phyloP scores from a whole-genome alignment of 2,113 vertebrate species.

The Zeus faber region DNA sequence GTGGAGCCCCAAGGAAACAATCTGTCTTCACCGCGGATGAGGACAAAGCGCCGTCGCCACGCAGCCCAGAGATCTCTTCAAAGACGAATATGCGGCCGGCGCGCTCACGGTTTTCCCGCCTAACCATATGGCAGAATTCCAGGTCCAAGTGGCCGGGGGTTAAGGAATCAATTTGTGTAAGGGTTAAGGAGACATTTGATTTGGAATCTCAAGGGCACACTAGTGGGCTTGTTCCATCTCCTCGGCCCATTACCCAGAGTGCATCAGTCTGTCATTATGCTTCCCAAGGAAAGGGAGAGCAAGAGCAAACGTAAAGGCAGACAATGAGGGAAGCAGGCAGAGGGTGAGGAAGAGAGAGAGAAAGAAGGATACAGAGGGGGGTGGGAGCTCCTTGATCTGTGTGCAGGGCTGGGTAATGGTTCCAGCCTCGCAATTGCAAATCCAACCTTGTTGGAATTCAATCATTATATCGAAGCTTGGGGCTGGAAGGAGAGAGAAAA shows the following conservation, averaged over 20 bases:
- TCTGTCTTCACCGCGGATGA: slow-evolving; percentile 9
- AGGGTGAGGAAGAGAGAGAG: slow-evolving; percentile 6
- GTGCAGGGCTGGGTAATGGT: slow-evolving; percentile 23
- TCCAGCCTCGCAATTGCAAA: slow-evolving; percentile 41
- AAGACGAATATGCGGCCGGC: slow-evolving; percentile 38
- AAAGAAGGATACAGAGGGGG: slow-evolving; percentile 11
- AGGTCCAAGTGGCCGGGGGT: slow-evolving; percentile 27
- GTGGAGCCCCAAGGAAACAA: slow-evolving; percentile 36
- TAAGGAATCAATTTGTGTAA: slow-evolving; percentile 56
- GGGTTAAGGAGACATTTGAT: slow-evolving; percentile 59
- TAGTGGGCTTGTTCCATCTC: slow-evolving; percentile 37
- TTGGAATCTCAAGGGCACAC: slow-evolving; percentile 57
- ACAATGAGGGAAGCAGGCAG: slow-evolving; percentile 4
- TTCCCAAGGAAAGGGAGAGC: slow-evolving; percentile 16
- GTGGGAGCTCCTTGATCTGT: slow-evolving; percentile 9
- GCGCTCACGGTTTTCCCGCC: no score
- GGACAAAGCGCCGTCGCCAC: background rate
- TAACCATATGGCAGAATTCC: slow-evolving; percentile 32
- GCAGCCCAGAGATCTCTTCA: slow-evolving; percentile 9
- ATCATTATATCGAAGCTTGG: slow-evolving; percentile 36
- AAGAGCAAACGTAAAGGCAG: background rate
- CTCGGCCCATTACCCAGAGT: slow-evolving; percentile 58
- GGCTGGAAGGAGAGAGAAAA: slow-evolving; percentile 7
- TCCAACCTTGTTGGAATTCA: slow-evolving; percentile 49
- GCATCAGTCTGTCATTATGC: slow-evolving; percentile 51